These are phyloP conservation scores for Pyrrhosoma nymphula DNA, from an alignment of 2,888 invertebrate genomes.

Conservation along the genomic window DNA sequence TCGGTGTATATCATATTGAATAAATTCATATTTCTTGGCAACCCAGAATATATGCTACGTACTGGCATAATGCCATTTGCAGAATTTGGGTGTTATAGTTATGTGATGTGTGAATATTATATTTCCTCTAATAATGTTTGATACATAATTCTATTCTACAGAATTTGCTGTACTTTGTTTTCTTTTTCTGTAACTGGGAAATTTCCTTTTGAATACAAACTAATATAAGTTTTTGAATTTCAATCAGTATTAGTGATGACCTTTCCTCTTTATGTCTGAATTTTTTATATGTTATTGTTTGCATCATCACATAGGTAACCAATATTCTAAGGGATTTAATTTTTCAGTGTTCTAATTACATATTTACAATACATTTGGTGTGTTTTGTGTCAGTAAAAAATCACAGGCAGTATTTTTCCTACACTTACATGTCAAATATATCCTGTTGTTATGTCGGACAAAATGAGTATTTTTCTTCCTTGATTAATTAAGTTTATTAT, in stretches of 20 bases:
- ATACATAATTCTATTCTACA: neutral
- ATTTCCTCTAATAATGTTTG: neutral
- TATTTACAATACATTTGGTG: neutral
- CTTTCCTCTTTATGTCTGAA: neutral
- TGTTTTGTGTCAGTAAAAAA: neutral
- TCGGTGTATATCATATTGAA: neutral
- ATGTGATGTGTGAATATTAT: constrained; percentile 46
- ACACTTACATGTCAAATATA: constrained; percentile 32
- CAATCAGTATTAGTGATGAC: neutral
- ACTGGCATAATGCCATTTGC: neutral
- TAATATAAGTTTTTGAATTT: neutral
- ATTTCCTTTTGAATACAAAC: neutral
- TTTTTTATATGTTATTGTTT: neutral
- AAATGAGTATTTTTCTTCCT: neutral
- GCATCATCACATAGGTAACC: neutral
- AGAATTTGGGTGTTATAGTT: constrained; percentile 38
- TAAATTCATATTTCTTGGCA: neutral
- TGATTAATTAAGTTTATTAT: neutral
- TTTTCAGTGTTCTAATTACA: neutral
- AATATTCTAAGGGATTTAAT: neutral
- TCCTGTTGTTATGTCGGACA: constrained; percentile 25
- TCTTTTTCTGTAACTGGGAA: neutral
- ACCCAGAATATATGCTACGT: neutral
- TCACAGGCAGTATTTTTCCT: constrained; percentile 32
- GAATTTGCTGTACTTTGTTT: neutral